These are phyloP conservation scores for Lethocerus indicus DNA, from an alignment of 1,140 invertebrate genomes.

Conservation along the genomic window DNA sequence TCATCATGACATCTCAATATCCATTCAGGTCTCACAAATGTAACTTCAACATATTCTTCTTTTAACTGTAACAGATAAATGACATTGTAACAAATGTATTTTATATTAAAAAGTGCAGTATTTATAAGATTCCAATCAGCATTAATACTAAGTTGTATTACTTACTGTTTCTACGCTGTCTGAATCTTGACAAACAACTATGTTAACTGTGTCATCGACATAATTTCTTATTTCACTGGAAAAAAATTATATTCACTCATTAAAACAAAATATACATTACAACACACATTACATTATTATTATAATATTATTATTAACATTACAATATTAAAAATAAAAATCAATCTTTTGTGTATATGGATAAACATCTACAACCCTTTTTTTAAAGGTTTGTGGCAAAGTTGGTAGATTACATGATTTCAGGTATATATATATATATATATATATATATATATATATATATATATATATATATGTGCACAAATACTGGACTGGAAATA, in stretches of 20 bases:
- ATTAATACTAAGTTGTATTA: neutral
- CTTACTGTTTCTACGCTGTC: neutral
- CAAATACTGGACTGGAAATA: neutral
- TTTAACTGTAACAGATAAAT: conserved; percentile 10
- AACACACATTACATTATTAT: too few relatives aligned
- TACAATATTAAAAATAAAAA: too few relatives aligned
- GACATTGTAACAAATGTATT: neutral
- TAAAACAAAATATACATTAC: too few relatives aligned
- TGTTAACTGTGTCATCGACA: neutral
- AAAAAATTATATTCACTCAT: too few relatives aligned
- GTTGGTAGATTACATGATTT: neutral
- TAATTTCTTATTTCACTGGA: too few relatives aligned
- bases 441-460: neutral
- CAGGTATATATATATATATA: neutral
- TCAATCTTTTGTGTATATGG: too few relatives aligned
- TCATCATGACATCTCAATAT: conserved; percentile 17
- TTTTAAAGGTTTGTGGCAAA: too few relatives aligned
- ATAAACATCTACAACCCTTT: too few relatives aligned
- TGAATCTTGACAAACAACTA: neutral
- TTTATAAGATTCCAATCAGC: neutral
- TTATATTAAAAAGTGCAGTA: neutral
- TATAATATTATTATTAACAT: too few relatives aligned
- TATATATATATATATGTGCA: neutral
- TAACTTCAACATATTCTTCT: neutral
- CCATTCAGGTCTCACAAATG: conserved; percentile 15